Conservation (phyloP, 2,113 vertebrate species). For the Pelobates fuscus region DNA sequence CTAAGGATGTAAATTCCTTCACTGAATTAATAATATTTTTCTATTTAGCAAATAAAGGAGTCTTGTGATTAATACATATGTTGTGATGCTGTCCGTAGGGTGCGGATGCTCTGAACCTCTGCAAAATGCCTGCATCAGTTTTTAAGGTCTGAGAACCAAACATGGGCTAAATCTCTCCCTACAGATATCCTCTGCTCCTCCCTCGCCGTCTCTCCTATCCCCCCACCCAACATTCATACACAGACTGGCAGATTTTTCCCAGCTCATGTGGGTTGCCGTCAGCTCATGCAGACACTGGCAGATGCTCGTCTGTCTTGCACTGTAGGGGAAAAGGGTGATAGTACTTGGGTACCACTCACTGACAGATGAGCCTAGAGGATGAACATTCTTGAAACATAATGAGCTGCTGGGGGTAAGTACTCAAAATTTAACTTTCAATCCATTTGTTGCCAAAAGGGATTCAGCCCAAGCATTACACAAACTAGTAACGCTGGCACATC, state of each 20-base stretch:
- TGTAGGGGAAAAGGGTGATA: background rate
- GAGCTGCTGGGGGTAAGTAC: conserved; percentile 48
- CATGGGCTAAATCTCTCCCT: conserved; percentile 36
- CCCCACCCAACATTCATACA: conserved; percentile 2
- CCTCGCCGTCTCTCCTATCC: conserved; percentile 4
- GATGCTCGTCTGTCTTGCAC: conserved; percentile 9
- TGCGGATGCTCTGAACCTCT: background rate
- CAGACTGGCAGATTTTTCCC: conserved; percentile 28
- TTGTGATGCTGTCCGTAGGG: background rate
- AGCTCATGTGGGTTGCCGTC: conserved; percentile 33
- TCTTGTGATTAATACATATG: no score
- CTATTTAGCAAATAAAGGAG: no score
- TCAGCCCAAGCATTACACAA: background rate
- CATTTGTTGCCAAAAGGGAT: background rate
- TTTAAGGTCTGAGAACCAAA: conserved; percentile 12
- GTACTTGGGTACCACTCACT: conserved; percentile 12
- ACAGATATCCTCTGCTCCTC: conserved; percentile 26
- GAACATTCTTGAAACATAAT: conserved; percentile 25
- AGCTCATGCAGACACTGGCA: conserved; percentile 31
- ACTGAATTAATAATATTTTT: no score
- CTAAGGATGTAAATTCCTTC: no score
- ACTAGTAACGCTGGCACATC: no score
- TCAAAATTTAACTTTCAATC: background rate
- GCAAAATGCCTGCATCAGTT: conserved; percentile 16
- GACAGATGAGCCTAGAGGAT: conserved; percentile 19